A percentile compares a stretch with the other conserved stretches of the same genome.
phyloP scores from a whole-genome alignment of 2,888 invertebrate species.

The Epicampocera succincta region DNA sequence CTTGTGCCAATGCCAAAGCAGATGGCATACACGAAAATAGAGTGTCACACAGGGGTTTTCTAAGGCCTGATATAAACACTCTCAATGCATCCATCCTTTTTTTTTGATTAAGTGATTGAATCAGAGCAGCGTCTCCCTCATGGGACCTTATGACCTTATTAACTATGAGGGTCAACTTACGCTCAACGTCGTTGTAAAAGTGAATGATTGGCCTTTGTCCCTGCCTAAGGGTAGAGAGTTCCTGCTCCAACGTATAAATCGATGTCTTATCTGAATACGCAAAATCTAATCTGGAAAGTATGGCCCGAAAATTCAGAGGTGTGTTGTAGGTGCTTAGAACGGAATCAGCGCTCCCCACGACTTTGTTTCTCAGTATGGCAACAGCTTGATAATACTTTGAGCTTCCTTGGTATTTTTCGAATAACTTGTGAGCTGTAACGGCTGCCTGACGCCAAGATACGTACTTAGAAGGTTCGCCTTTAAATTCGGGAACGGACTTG shows the following conservation, averaged over 20 bases:
- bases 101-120: constrained; percentile 27
- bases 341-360: constrained; percentile 26
- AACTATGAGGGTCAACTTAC: not conserved
- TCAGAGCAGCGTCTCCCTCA: not conserved
- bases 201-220: constrained; percentile 45
- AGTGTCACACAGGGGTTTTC: not conserved
- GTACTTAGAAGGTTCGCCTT: constrained; percentile 4
- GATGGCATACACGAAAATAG: not conserved
- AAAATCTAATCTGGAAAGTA: constrained; percentile 40
- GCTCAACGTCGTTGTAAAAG: constrained; percentile 30
- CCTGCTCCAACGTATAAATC: constrained; percentile 8
- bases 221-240: constrained; percentile 13
- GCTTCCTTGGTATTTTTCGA: constrained; percentile 10
- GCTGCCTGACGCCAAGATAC: constrained; percentile 42
- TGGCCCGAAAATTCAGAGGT: constrained; percentile 37
- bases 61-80: constrained; percentile 1
- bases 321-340: constrained; percentile 14
- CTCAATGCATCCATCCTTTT: constrained; percentile 31
- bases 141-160: constrained; percentile 10
- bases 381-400: constrained; percentile 25
- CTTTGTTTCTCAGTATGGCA: constrained; percentile 24
- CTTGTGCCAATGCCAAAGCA: not conserved
- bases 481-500: not conserved
- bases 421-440: constrained; percentile 30
- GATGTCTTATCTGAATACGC: constrained; percentile 22